Base-by-base conservation (phyloP, 2,888 invertebrate species). In the Megalurothrips usitatus region DNA sequence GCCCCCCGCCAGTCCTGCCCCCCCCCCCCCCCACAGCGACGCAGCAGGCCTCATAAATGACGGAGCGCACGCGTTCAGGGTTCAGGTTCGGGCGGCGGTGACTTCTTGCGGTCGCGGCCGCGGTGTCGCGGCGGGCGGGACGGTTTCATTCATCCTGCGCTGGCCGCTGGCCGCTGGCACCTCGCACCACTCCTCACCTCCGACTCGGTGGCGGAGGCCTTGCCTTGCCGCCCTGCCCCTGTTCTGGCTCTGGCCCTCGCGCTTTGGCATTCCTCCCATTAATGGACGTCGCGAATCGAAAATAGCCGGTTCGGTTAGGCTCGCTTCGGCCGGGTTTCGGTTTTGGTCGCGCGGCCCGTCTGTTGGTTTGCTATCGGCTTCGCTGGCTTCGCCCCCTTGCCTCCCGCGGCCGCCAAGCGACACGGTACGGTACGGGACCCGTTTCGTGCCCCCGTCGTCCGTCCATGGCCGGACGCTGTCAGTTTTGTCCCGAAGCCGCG, bases 201-300 rank as follows among this genome's bases (percentile, higher is more conserved):
- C 34, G 6, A 43, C 34, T 43, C 34, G 34, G 6, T 4, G 34
- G 3, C 34, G 3, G 34, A 43, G 34, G 34, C 34, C 34, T 43
- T 6, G 34, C 34, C 34, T 43, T 6, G 3, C 34, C 6, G 34
- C 34, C 34, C 34, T 4, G 34, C 6, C 34, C 34, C 34, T 43
- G 34, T 43, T 43, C 34, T 43, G 34, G 34, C 34, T 43, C 34
- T 43, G 34, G 6, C 34, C 6, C 34, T 43, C 34, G 34, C 34
- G 34, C 34, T 43, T 43, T n/a, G 58, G n/a, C 58, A 58, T 58
- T 58, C 58, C 58, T 58, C 17, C 58, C 58, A n/a, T 58, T 58
- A 58, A 58, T 58, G 58, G 58, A 58, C n/a, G 58, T 58, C 17
- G 58, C 58, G 58, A 58, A 58, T 58, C 58, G 58, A n/a, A 58